A percentile compares a stretch with the other conserved stretches of the same genome.
phyloP scores from a whole-genome alignment of 2,888 invertebrate genomes.

The Drosophila kambysellisi region DNA sequence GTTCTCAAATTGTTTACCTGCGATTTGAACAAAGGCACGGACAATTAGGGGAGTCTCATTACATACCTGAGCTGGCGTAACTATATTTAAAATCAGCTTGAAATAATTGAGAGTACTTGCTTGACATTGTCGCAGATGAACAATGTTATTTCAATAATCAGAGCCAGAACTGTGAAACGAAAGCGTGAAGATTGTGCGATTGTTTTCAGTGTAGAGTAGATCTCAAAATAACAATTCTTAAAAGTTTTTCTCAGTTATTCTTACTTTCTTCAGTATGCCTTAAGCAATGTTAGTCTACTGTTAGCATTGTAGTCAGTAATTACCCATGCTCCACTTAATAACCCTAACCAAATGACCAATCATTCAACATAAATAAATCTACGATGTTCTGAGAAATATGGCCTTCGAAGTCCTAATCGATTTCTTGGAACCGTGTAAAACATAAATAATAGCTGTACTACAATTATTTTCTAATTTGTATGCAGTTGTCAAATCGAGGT shows the following conservation, averaged over 20 bases:
- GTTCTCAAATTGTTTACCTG: background rate
- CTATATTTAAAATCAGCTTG: constrained; percentile 39
- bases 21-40: constrained; percentile 3
- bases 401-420: constrained; percentile 46
- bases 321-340: constrained; percentile 49
- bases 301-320: constrained; percentile 17
- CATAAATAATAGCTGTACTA: constrained; percentile 32
- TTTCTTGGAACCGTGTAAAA: constrained; percentile 29
- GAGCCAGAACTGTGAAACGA: background rate
- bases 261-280: background rate
- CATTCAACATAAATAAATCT: constrained; percentile 38
- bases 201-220: background rate
- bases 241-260: background rate
- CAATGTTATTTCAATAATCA: background rate
- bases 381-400: background rate
- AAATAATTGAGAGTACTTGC: constrained; percentile 23
- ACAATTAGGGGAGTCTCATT: constrained; percentile 49
- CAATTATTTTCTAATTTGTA: constrained; percentile 78
- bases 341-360: constrained; percentile 13
- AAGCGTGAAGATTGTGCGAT: constrained; percentile 3
- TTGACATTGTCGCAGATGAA: background rate
- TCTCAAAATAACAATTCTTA: background rate
- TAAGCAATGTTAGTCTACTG: background rate
- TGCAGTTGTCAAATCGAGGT: constrained; percentile 35
- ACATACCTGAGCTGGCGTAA: constrained; percentile 58